Percentiles rank a stretch among this genome's conserved stretches.
Evolutionary conservation across 1,140 invertebrate species (phyloP).

Genomic region (Belonocnema kinseyi): DNA sequence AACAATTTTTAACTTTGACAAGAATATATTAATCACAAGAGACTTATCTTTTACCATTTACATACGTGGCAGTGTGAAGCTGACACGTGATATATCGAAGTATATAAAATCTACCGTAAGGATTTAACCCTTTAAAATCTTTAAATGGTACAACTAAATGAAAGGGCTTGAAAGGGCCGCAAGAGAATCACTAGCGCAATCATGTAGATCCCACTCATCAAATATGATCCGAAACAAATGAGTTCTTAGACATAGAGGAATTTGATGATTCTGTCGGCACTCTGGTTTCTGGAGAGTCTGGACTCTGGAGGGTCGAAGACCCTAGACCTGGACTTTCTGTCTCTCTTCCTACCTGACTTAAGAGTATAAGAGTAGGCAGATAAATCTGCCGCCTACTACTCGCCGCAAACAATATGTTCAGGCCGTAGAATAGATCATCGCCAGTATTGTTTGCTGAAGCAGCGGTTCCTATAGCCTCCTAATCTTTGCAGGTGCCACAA

Average conservation of each 20-base stretch:
- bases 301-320: slow-evolving; percentile 54
- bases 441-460: slow-evolving; percentile 62
- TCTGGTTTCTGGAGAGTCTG: too few species aligned
- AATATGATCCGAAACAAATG: slow-evolving; percentile 10
- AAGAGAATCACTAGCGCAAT: background rate
- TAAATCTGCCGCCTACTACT: slow-evolving; percentile 61
- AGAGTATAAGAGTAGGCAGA: slow-evolving; percentile 60
- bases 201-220: slow-evolving; percentile 23
- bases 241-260: background rate
- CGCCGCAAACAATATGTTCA: slow-evolving; percentile 57
- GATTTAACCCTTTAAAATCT: background rate
- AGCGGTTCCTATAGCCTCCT: slow-evolving; percentile 39
- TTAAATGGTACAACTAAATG: background rate
- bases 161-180: background rate
- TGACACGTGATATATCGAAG: slow-evolving; percentile 16
- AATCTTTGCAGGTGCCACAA: slow-evolving; percentile 57
- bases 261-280: background rate
- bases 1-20: background rate
- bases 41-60: background rate
- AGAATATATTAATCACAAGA: background rate
- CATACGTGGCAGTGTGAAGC: background rate
- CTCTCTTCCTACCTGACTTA: slow-evolving; percentile 51
- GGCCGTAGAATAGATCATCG: slow-evolving; percentile 64
- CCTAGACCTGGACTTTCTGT: slow-evolving; percentile 33
- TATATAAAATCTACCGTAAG: slow-evolving; percentile 19